Base-by-base conservation (phyloP, 2,113 vertebrate genomes). In the Planiliza haematocheilus region DNA sequence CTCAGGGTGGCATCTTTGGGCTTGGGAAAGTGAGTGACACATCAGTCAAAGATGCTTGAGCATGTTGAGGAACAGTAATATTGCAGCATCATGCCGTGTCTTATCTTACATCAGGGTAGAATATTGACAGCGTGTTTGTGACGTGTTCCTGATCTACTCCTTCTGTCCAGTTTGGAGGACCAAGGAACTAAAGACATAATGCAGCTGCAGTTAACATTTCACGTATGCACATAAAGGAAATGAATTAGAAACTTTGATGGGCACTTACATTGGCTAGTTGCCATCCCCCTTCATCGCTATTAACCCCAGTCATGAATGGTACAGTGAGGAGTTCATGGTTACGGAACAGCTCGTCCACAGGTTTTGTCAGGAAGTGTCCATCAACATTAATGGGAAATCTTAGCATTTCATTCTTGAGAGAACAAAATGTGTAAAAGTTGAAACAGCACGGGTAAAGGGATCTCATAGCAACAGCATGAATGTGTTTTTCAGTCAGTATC, bases 81-180 rank as follows among this genome's bases (percentile, higher is more conserved):
- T 8, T 52, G 20, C 42, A 53, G 62, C 4, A 18, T 61, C 7
- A 51, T 11, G 16, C 18, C 17, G 21, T 34, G 14, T 39, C n/a
- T 1, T 39, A 10, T 71, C 92, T 92, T 88, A 94, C 93, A 74
- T 90, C 43, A 37, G 77, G 13, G 18, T 16, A 51, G 11, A 91
- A 56, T 0, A 24, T 1, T 1, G 37, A 64, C 7, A 93, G 0
- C 0, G 20, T 0, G 30, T 72, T 37, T 4, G 48, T 0, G 1
- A 83, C 0, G 0, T 66, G n/a, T 30, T 93, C 91, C 49, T 53
- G 68, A 74, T 92, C 88, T 8, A 94, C 43, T 60, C 94, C 94
- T 56, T 93, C 86, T 7, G 52, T 86, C 94, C 94, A 95, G 81
- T 89, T 92, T 61, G 79, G 66, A 30, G 82, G 81, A 45, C 10